These are phyloP conservation scores for Sisyra nigra DNA, from an alignment of 2,888 invertebrate genomes.

Conservation along the genomic window DNA sequence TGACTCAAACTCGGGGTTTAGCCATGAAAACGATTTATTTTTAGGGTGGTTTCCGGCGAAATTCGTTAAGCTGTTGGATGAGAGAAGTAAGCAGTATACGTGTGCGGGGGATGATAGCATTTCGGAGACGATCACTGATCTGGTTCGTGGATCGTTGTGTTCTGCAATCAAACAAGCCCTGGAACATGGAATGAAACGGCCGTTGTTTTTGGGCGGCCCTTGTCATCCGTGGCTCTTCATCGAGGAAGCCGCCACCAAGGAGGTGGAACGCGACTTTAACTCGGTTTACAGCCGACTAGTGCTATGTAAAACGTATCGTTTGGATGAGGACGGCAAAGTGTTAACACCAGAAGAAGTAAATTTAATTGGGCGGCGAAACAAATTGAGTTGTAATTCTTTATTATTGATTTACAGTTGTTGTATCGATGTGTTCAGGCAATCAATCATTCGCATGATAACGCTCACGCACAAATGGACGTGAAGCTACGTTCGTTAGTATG, in stretches of 20 bases:
- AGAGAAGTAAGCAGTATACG: conserved; percentile 80
- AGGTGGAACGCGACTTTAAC: conserved; percentile 95
- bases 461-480: conserved; percentile 97
- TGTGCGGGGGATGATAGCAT: conserved; percentile 95
- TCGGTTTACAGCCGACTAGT: conserved; percentile 95
- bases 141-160: conserved; percentile 85
- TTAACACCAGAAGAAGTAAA: conserved; percentile 88
- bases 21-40: no score
- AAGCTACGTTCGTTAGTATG: conserved; percentile 91
- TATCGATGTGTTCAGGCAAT: conserved; percentile 93
- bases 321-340: conserved; percentile 98
- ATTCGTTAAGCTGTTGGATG: conserved; percentile 91
- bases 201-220: conserved; percentile 78
- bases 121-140: conserved; percentile 89
- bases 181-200: conserved; percentile 87
- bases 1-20: no score
- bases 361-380: no score
- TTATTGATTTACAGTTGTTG: conserved; percentile 48
- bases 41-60: conserved; percentile 94
- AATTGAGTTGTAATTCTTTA: background rate
- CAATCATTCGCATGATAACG: conserved; percentile 89
- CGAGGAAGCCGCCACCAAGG: conserved; percentile 90
- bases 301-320: conserved; percentile 90
- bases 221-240: conserved; percentile 99
- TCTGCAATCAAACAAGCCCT: conserved; percentile 87